Evolutionary conservation across 2,113 vertebrate genomes (phyloP).

Genomic region (Myrmophylax atrothorax): DNA sequence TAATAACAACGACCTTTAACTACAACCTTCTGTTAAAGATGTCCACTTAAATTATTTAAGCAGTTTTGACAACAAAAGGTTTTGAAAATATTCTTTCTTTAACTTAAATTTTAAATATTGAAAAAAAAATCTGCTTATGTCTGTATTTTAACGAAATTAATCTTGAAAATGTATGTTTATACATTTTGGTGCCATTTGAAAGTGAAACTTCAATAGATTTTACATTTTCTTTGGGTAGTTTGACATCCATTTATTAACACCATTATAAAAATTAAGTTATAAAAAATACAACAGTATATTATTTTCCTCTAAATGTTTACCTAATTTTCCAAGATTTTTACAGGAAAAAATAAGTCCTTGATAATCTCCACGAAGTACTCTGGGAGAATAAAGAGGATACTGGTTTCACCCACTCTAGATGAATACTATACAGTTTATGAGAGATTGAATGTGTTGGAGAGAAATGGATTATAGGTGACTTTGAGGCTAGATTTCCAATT

Average conservation of each 20-base stretch:
- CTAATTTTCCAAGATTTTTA: not conserved
- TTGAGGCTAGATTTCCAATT: not conserved
- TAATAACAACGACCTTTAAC: not conserved
- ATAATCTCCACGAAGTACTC: not conserved
- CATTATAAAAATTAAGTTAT: not conserved
- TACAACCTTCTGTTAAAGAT: not conserved
- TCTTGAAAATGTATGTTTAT: slow-evolving; percentile 41
- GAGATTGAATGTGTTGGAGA: not conserved
- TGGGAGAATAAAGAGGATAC: not conserved
- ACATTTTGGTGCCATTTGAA: slow-evolving; percentile 8
- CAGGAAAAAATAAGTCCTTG: not conserved
- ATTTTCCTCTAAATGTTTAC: not conserved
- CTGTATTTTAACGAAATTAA: slow-evolving; percentile 56
- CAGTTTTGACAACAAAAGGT: not conserved
- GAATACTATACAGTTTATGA: not conserved
- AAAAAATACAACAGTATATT: not conserved
- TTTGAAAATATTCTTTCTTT: slow-evolving; percentile 15
- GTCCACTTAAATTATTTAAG: not conserved
- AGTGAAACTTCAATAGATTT: slow-evolving; percentile 27
- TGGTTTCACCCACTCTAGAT: not conserved
- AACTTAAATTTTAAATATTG: slow-evolving; percentile 5
- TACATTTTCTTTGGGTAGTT: slow-evolving; percentile 26
- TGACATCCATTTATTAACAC: not conserved
- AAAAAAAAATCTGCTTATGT: slow-evolving; percentile 8
- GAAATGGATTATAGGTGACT: not conserved